These are phyloP conservation scores for Mycetomoellerius zeteki DNA, from an alignment of 1,140 invertebrate species.

Conservation along the genomic window DNA sequence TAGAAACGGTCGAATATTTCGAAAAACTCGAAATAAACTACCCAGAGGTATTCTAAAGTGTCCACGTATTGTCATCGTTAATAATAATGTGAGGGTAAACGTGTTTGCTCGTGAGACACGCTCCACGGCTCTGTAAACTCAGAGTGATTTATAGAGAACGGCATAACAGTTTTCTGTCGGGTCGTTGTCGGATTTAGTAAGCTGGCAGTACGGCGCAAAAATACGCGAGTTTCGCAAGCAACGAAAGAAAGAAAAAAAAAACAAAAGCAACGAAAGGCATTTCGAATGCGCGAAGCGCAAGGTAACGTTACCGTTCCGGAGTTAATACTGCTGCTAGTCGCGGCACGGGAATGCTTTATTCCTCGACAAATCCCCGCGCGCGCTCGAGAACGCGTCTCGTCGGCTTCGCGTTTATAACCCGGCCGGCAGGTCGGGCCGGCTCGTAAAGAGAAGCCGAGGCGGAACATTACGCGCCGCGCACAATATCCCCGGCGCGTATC, in stretches of 20 bases:
- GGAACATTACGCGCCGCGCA: conserved; percentile 48
- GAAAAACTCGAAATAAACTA: background rate
- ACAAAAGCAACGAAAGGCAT: conserved; percentile 25
- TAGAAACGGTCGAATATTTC: background rate
- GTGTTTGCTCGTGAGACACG: background rate
- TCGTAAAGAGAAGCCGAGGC: conserved; percentile 49
- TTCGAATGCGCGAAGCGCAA: background rate
- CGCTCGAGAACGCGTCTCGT: conserved; percentile 13
- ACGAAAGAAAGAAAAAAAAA: background rate
- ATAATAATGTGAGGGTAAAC: conserved; percentile 18
- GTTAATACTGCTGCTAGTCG: conserved; percentile 44
- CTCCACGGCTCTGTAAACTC: background rate
- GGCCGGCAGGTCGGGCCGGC: conserved; percentile 18
- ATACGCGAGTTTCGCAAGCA: background rate
- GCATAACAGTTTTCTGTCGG: conserved; percentile 7
- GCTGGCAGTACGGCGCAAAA: background rate
- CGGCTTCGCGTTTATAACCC: conserved; percentile 42
- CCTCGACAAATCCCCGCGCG: background rate
- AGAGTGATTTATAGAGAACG: background rate
- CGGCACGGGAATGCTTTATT: conserved; percentile 40
- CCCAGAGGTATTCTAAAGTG: background rate
- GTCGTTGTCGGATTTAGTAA: conserved; percentile 13
- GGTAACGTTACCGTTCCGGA: conserved; percentile 34
- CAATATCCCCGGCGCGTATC: conserved; percentile 55
- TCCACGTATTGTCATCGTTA: background rate